Percentiles rank a stretch among this genome's conserved stretches.
These are phyloP conservation scores for Drosophila kepulauana DNA, from an alignment of 1,140 invertebrate genomes.

Conservation along the genomic window DNA sequence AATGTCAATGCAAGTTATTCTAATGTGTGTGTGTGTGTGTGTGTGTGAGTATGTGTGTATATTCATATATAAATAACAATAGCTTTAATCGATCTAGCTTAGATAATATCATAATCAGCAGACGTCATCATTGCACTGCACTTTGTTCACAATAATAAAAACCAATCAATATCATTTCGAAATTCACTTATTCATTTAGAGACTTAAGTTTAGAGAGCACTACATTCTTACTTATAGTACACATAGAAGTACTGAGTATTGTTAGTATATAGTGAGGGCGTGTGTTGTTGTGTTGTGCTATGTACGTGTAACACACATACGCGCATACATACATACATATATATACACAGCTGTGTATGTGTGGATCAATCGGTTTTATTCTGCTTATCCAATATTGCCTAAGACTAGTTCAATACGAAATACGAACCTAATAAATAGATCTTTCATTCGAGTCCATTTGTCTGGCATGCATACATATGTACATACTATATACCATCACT, in stretches of 20 bases:
- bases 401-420: slow-evolving; percentile 2
- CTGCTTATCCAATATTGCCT: slow-evolving; percentile 25
- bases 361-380: slow-evolving; percentile 27
- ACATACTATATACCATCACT: slow-evolving; percentile 3
- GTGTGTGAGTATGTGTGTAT: slow-evolving; percentile 10
- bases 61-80: slow-evolving; percentile 45
- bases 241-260: background rate
- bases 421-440: background rate
- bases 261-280: background rate
- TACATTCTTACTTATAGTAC: slow-evolving; percentile 10
- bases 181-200: slow-evolving; percentile 26
- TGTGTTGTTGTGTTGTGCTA: too few relatives aligned
- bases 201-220: slow-evolving; percentile 8
- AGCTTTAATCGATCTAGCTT: slow-evolving; percentile 44
- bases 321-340: slow-evolving; percentile 5
- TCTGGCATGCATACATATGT: slow-evolving; percentile 13
- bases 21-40: background rate
- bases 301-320: background rate
- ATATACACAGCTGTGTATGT: background rate
- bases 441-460: too few relatives aligned
- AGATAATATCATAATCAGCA: slow-evolving; percentile 55
- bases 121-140: slow-evolving; percentile 29
- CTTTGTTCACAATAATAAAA: slow-evolving; percentile 59
- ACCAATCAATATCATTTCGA: slow-evolving; percentile 52
- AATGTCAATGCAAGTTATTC: background rate